Conservation (phyloP, 2,113 vertebrate species). For the Hiodon tergisus region DNA sequence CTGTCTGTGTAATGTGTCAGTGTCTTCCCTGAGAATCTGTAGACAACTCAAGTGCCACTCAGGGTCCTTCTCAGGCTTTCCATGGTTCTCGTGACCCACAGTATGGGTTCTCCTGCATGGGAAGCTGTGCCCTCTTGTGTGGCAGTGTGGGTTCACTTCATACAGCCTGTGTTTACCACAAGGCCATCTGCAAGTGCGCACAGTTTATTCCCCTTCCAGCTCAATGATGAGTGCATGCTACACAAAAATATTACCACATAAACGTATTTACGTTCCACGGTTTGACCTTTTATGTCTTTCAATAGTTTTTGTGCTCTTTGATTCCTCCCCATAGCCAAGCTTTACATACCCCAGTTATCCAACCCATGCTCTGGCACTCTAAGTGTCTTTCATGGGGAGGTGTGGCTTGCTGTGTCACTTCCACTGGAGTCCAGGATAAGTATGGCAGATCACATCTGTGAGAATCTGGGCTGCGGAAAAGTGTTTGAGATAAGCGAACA, state of each 20-base stretch:
- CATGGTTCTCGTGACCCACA: neutral
- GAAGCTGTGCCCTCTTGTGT: too few species aligned
- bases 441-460: constrained; percentile 38
- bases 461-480: constrained; percentile 40
- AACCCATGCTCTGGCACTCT: constrained; percentile 46
- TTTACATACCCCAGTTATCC: constrained; percentile 13
- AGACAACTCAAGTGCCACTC: neutral
- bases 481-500: neutral
- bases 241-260: neutral
- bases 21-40: neutral
- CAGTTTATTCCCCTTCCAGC: too few species aligned
- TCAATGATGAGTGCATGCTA: neutral
- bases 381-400: constrained; percentile 16
- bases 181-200: too few species aligned
- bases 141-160: too few species aligned
- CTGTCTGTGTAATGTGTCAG: neutral
- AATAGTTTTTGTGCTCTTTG: neutral
- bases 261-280: neutral
- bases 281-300: neutral
- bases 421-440: neutral
- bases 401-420: constrained; percentile 16
- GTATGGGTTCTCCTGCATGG: neutral
- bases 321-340: constrained; percentile 21
- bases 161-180: too few species aligned
- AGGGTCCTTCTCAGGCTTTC: neutral